These are phyloP conservation scores for Wiebesia pumilae DNA, from an alignment of 1,140 invertebrate genomes.

Conservation along the genomic window DNA sequence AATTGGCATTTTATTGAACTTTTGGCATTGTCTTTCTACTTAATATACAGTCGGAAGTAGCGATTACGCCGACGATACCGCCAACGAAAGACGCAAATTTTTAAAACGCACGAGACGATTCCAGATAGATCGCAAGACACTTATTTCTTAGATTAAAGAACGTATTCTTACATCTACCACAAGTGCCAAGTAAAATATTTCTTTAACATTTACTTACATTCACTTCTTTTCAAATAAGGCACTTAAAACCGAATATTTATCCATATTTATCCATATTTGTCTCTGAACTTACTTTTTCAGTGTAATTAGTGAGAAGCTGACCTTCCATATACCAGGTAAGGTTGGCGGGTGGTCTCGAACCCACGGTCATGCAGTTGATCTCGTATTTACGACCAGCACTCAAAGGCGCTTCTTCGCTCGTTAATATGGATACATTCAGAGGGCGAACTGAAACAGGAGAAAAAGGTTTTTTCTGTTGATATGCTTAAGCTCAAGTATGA, in stretches of 20 bases:
- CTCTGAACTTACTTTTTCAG: constrained; percentile 74
- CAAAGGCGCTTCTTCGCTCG: constrained; percentile 83
- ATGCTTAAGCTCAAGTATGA: too few relatives aligned
- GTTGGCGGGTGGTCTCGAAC: constrained; percentile 85
- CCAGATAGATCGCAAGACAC: too few relatives aligned
- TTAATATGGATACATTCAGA: constrained; percentile 84
- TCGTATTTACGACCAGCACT: constrained; percentile 87
- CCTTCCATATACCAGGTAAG: constrained; percentile 89
- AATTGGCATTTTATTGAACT: not conserved
- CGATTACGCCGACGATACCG: too few relatives aligned
- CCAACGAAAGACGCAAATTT: too few relatives aligned
- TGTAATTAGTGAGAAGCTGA: constrained; percentile 77
- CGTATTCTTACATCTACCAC: too few relatives aligned
- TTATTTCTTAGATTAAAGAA: too few relatives aligned
- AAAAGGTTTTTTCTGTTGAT: not conserved
- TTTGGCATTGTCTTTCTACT: too few relatives aligned
- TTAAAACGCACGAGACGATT: too few relatives aligned
- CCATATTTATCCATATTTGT: not conserved
- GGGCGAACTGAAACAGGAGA: constrained; percentile 82
- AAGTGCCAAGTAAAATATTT: too few relatives aligned
- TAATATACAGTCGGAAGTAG: not conserved
- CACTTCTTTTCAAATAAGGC: too few relatives aligned
- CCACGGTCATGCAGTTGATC: constrained; percentile 85
- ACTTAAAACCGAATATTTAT: too few relatives aligned
- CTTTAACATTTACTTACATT: too few relatives aligned